Base-by-base conservation (phyloP, 2,888 invertebrate species). In the Drosophila niveifrons region DNA sequence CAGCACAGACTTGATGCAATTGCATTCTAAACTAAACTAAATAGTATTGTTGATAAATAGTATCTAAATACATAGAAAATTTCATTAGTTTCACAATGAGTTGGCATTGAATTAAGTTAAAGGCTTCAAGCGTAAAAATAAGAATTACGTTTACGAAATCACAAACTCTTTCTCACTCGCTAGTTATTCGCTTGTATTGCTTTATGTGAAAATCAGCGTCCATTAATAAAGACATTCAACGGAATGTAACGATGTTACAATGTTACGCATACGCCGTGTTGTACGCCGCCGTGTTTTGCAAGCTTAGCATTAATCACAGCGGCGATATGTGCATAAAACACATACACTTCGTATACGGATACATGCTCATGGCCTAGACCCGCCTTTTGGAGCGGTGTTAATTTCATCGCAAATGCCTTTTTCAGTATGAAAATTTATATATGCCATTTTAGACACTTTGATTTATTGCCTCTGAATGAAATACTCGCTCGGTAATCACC, bases 171-270 rank as follows among this genome's bases (percentile, higher is more conserved):
- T 70, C 48, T 55, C 63, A 66, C 66, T 64, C 41, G 51, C 52
- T 65, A 59, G 67, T 62, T 72, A 62, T 65, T 51, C 57, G 74
- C 43, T 36, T 50, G 65, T 52, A 69, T 74, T 72, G 63, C 80
- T 77, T 77, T 84, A 79, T 82, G 68, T 68, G 70, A 73, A 82
- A 82, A 82, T 82, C 84, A 84, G 75, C 77, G 82, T 82, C 80
- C 84, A 82, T 82, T 82, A 79, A 82, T 84, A 84, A 82, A 78
- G 73, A 80, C 82, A 78, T 66, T 64, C 43, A 73, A 51, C 72
- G 56, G 68, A 79, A 77, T 68, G 70, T 71, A 68, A 72, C 80
- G 67, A 15, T 43, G 55, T 10, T 34, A 34, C 34, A 56, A 56
- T 23, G 71, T 72, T 74, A 75, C 82, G 68, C 77, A 82, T 73